phyloP scores from a whole-genome alignment of 2,797 vertebrate species.

The Apodemus agrarius region DNA sequence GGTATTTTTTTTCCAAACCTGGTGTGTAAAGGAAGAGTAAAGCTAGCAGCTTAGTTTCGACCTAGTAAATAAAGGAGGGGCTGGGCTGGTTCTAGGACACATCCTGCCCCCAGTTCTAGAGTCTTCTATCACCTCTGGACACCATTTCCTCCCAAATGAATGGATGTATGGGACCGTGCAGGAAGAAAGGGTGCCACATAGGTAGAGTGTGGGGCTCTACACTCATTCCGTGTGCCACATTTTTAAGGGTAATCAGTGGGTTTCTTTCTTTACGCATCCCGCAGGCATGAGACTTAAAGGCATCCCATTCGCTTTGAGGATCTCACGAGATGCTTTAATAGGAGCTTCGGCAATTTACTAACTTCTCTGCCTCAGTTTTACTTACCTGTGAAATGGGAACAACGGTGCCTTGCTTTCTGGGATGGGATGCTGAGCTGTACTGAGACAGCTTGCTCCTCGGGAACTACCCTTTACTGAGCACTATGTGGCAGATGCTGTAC shows the following conservation, averaged over 20 bases:
- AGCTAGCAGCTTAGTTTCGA: no score
- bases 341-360: background rate
- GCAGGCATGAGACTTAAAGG: background rate
- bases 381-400: background rate
- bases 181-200: background rate
- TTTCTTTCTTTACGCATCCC: background rate
- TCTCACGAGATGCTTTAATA: background rate
- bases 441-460: accelerated
- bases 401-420: accelerated
- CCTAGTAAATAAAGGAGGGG: background rate
- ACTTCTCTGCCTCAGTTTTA: background rate
- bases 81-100: background rate
- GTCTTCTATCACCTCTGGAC: background rate
- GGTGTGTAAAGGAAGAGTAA: background rate
- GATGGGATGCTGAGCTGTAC: background rate
- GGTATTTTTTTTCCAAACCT: background rate
- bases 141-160: background rate
- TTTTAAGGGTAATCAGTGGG: background rate
- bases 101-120: background rate
- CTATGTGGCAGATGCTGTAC: background rate
- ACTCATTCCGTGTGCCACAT: no score
- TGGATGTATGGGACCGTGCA: accelerated
- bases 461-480: background rate
- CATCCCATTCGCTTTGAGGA: background rate
- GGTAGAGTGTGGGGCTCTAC: no score